Evolutionary conservation across 2,888 invertebrate species (phyloP).

Genomic region (Ligdia adustata): DNA sequence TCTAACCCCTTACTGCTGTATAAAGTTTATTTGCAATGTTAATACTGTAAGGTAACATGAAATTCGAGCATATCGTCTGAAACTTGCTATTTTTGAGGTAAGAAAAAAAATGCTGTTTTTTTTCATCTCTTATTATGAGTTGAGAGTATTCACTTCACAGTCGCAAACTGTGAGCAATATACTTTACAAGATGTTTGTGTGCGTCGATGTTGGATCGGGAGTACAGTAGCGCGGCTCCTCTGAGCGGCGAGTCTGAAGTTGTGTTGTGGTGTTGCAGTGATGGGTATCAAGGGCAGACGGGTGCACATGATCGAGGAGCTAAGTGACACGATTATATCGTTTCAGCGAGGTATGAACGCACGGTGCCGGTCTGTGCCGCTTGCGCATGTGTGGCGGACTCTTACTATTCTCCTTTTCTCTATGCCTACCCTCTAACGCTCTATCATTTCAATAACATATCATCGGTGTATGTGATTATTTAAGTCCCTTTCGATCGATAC

Average conservation of each 20-base stretch:
- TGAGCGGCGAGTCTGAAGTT: conserved; percentile 55
- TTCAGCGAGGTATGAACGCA: conserved; percentile 96
- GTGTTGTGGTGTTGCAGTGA: conserved; percentile 90
- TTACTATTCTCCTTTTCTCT: conserved; percentile 41
- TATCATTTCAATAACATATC: conserved; percentile 32
- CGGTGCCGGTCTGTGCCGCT: conserved; percentile 58
- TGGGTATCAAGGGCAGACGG: conserved; percentile 99
- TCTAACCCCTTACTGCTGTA: too few species aligned
- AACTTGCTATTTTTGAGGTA: too few species aligned
- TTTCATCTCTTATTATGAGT: too few species aligned
- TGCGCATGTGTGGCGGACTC: conserved; percentile 73
- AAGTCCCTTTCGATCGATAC: not conserved
- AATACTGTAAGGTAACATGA: not conserved
- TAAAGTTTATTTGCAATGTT: too few species aligned
- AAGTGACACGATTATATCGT: conserved; percentile 99
- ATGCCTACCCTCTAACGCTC: conserved; percentile 25
- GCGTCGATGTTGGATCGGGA: conserved; percentile 9
- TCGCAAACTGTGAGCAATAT: too few species aligned
- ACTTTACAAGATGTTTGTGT: conserved; percentile 7
- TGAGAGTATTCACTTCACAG: too few species aligned
- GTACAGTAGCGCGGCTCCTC: conserved; percentile 18
- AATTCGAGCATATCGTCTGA: too few species aligned
- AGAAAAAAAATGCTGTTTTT: too few species aligned
- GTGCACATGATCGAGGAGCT: conserved; percentile 99
- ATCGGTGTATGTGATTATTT: conserved; percentile 5